Evolutionary conservation across 2,113 vertebrate species (phyloP).

Genomic region (Gadus macrocephalus): DNA sequence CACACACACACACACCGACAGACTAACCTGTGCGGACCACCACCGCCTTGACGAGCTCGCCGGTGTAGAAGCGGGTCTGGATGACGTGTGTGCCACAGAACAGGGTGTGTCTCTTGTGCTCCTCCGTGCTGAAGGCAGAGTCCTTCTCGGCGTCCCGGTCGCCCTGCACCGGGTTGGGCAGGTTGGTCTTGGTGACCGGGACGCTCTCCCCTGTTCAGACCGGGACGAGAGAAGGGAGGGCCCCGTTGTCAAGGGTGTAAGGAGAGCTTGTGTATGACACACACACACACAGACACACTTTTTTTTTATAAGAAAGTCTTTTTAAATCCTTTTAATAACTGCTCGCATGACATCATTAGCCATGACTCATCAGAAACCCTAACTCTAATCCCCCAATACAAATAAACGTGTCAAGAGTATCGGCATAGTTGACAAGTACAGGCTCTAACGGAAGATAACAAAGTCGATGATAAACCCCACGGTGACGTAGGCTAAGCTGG

Average conservation of each 20-base stretch:
- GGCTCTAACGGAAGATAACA: no score
- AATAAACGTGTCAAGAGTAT: no score
- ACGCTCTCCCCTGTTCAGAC: conserved; percentile 86
- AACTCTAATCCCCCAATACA: no score
- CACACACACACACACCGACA: no score
- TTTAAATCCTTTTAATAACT: no score
- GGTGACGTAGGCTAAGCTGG: no score
- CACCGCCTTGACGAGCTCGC: conserved; percentile 91
- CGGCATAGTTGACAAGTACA: no score
- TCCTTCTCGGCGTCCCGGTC: conserved; percentile 65
- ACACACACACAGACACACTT: no score
- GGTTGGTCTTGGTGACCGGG: conserved; percentile 95
- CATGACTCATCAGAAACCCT: no score
- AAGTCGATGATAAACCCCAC: no score
- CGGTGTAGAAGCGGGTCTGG: conserved; percentile 95
- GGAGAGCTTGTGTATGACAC: neutral
- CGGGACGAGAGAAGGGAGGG: neutral
- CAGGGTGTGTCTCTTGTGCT: conserved; percentile 88
- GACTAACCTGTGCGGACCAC: conserved; percentile 89
- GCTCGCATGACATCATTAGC: no score
- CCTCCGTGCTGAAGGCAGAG: conserved; percentile 80
- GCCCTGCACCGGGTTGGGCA: conserved; percentile 81
- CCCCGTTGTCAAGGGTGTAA: neutral
- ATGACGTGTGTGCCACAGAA: conserved; percentile 96
- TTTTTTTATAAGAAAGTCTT: no score